Conservation (phyloP, 2,888 invertebrate genomes). For the Andrena marginata region DNA sequence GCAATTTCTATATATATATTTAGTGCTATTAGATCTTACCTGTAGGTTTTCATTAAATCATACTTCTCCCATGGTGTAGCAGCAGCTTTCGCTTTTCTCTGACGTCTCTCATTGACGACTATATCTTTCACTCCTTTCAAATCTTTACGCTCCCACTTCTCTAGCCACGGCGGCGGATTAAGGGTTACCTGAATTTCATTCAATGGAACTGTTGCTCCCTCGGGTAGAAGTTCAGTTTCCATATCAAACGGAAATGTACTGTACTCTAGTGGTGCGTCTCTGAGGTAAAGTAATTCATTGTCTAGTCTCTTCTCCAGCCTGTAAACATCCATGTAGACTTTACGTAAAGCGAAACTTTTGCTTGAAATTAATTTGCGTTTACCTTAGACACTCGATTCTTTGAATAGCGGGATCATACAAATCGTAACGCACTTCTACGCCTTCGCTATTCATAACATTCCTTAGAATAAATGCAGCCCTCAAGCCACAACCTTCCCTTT, state of each 20-base stretch:
- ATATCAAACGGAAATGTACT: slow-evolving; percentile 97
- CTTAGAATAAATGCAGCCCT: slow-evolving; percentile 94
- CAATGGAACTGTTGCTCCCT: slow-evolving; percentile 92
- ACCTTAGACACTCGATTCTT: slow-evolving; percentile 93
- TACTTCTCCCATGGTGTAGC: slow-evolving; percentile 94
- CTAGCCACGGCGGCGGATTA: slow-evolving; percentile 95
- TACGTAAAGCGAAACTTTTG: not conserved
- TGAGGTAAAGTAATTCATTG: slow-evolving; percentile 93
- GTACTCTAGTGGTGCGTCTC: slow-evolving; percentile 96
- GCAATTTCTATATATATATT: slow-evolving; percentile 20
- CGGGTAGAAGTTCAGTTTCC: slow-evolving; percentile 92
- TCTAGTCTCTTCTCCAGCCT: slow-evolving; percentile 97
- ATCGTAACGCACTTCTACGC: slow-evolving; percentile 91
- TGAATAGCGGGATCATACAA: slow-evolving; percentile 97
- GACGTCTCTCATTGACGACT: slow-evolving; percentile 86
- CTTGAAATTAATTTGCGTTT: slow-evolving; percentile 13
- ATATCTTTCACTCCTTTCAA: slow-evolving; percentile 90
- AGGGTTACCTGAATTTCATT: slow-evolving; percentile 90
- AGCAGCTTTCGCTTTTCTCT: slow-evolving; percentile 86
- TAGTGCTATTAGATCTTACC: slow-evolving; percentile 85
- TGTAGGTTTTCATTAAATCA: slow-evolving; percentile 97
- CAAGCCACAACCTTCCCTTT: slow-evolving; percentile 93
- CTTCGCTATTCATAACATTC: slow-evolving; percentile 97
- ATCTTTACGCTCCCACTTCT: slow-evolving; percentile 93
- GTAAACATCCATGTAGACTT: slow-evolving; percentile 9